Percentiles rank a stretch among this genome's conserved stretches.
phyloP scores from a whole-genome alignment of 1,140 invertebrate genomes.

The Aradophagus sp. region DNA sequence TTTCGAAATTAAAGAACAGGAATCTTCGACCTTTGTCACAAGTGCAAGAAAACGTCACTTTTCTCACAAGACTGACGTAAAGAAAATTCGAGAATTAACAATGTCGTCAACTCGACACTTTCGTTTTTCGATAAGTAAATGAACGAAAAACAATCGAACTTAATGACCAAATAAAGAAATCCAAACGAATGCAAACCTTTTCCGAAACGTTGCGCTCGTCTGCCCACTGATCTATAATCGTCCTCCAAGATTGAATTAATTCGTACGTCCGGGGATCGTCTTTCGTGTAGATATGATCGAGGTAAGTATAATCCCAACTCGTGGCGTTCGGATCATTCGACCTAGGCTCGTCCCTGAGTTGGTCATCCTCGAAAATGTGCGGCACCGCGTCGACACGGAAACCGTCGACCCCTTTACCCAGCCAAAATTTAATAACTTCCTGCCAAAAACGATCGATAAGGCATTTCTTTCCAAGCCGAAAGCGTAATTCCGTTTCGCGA shows the following conservation, averaged over 20 bases:
- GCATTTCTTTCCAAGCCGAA: neutral
- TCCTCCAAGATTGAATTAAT: constrained; percentile 79
- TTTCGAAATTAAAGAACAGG: too few species aligned
- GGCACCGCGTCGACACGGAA: constrained; percentile 84
- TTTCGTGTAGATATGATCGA: constrained; percentile 80
- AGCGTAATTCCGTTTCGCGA: neutral
- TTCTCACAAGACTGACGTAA: too few species aligned
- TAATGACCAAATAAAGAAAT: too few species aligned
- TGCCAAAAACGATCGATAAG: constrained; percentile 58
- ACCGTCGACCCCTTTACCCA: constrained; percentile 83
- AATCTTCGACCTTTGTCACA: too few species aligned
- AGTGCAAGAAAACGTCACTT: too few species aligned
- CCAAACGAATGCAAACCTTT: too few species aligned
- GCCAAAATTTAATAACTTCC: constrained; percentile 83
- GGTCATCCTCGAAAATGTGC: constrained; percentile 76
- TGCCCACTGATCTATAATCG: constrained; percentile 78
- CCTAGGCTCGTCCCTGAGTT: constrained; percentile 77
- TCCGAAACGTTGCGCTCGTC: constrained; percentile 61
- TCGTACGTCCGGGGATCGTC: constrained; percentile 77
- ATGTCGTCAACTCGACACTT: too few species aligned
- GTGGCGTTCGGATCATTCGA: constrained; percentile 61
- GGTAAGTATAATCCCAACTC: constrained; percentile 76
- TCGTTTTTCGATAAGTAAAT: too few species aligned
- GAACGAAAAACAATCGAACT: too few species aligned
- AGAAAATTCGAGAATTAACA: too few species aligned